A percentile compares a stretch with the other conserved stretches of the same genome.
Evolutionary conservation across 2,888 invertebrate genomes (phyloP).

Genomic region (Lasioglossum vierecki): DNA sequence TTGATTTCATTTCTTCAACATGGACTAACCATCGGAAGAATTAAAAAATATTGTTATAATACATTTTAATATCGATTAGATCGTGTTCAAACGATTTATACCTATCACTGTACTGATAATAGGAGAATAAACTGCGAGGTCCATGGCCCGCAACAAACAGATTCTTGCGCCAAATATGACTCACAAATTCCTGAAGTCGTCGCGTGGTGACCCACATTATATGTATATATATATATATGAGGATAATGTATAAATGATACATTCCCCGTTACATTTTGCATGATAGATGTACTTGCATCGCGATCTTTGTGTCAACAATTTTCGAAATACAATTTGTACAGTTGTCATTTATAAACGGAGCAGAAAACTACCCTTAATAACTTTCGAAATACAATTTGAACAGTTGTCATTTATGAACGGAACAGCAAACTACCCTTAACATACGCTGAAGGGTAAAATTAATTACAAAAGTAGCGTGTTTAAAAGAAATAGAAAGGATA

Average conservation of each 20-base stretch:
- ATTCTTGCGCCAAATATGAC: slow-evolving; percentile 13
- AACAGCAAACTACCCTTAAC: neutral
- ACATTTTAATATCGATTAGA: neutral
- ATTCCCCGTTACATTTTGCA: neutral
- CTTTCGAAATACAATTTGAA: neutral
- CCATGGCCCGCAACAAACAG: neutral
- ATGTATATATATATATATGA: neutral
- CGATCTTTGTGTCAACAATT: neutral
- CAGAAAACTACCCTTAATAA: neutral
- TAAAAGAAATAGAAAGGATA: neutral
- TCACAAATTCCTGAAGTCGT: neutral
- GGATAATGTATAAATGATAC: neutral
- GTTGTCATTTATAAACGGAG: neutral
- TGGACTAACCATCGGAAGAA: neutral
- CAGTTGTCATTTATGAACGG: neutral
- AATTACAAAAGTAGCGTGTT: neutral
- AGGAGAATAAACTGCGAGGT: neutral
- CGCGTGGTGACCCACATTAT: neutral
- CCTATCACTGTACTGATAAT: neutral
- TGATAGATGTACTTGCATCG: neutral
- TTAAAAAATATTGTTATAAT: neutral
- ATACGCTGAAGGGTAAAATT: neutral
- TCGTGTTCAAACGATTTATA: neutral
- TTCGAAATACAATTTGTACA: neutral
- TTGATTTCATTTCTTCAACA: neutral